Evolutionary conservation across 2,797 vertebrate species (phyloP).

Genomic region (Tokudaia muenninki): DNA sequence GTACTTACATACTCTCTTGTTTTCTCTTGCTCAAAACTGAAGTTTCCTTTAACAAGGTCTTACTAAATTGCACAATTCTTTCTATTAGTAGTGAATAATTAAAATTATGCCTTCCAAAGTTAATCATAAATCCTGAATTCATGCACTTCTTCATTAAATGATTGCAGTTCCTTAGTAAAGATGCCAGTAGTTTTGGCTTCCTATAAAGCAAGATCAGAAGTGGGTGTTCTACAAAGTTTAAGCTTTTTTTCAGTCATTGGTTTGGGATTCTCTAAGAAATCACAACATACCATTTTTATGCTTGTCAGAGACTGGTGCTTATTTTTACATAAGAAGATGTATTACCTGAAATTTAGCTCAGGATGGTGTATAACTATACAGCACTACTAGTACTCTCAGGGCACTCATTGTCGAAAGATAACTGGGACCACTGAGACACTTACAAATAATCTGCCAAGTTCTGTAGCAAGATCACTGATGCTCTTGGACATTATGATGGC

Average conservation of each 20-base stretch:
- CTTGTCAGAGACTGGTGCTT: background rate
- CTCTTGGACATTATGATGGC: background rate
- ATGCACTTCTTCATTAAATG: too few species aligned
- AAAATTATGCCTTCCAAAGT: background rate
- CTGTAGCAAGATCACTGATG: background rate
- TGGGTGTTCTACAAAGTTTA: background rate
- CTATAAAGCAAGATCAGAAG: background rate
- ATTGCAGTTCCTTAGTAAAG: background rate
- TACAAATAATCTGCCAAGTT: background rate
- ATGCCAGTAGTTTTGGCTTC: too few species aligned
- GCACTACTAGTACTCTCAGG: too few species aligned
- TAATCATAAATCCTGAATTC: background rate
- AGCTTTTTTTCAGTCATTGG: background rate
- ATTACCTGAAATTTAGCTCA: background rate
- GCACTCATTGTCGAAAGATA: background rate
- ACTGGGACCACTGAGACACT: too few species aligned
- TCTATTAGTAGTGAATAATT: background rate
- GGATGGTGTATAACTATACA: too few species aligned
- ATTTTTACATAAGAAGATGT: background rate
- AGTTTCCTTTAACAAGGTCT: background rate
- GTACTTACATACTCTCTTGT: background rate
- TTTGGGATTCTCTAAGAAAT: background rate
- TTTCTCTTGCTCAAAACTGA: background rate
- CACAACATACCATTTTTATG: too few species aligned
- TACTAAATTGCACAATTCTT: background rate